These are phyloP conservation scores for Fratercula arctica DNA, from an alignment of 2,797 vertebrate genomes.

Conservation along the genomic window DNA sequence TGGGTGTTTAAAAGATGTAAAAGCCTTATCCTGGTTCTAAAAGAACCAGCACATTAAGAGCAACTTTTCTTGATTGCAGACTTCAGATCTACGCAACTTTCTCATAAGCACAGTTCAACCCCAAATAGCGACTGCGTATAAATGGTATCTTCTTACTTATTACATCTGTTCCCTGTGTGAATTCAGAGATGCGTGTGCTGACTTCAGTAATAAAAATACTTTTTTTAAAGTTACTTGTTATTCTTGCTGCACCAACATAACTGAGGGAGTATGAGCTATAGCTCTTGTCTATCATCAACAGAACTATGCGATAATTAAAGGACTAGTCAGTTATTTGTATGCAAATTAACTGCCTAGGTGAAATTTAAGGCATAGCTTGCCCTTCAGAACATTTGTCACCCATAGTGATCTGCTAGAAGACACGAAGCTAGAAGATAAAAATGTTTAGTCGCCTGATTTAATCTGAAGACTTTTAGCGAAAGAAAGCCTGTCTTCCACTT, in stretches of 20 bases:
- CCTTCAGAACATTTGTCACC: not conserved
- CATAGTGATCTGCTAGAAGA: not conserved
- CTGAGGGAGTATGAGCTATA: slow-evolving; percentile 7
- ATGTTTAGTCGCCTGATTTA: not conserved
- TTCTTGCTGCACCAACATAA: slow-evolving; percentile 33
- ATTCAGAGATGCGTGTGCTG: slow-evolving; percentile 31
- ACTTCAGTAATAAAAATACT: slow-evolving; percentile 58
- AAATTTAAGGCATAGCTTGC: slow-evolving; percentile 23
- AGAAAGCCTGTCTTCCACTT: not conserved
- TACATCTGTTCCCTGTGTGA: slow-evolving; percentile 62
- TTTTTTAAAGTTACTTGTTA: slow-evolving; percentile 41
- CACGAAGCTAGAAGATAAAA: not conserved
- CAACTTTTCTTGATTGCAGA: not conserved
- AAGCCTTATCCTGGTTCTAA: not conserved
- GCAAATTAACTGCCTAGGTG: slow-evolving; percentile 18
- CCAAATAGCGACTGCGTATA: not conserved
- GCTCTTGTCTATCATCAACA: slow-evolving; percentile 3
- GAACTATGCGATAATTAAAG: slow-evolving; percentile 25
- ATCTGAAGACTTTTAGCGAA: not conserved
- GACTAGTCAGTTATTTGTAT: slow-evolving; percentile 11
- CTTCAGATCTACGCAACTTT: not conserved
- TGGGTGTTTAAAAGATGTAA: not conserved
- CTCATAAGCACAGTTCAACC: not conserved
- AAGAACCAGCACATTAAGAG: not conserved
- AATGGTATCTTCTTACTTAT: slow-evolving; percentile 51